phyloP scores from a whole-genome alignment of 2,888 invertebrate species.

The Horisme vitalbata region DNA sequence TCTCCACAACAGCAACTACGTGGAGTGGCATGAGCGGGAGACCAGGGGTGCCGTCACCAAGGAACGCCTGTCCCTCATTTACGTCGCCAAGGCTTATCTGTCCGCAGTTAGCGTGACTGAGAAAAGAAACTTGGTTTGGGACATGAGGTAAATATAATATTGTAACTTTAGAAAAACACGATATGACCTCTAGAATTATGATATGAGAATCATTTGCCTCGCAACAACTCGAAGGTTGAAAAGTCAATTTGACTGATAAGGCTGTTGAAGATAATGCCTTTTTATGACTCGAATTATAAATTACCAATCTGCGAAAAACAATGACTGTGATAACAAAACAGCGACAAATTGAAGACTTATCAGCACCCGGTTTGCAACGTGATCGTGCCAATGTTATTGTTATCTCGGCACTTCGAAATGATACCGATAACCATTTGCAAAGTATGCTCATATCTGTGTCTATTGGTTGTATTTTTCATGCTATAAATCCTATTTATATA shows the following conservation, averaged over 20 bases:
- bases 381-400: neutral
- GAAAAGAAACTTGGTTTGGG: slow-evolving; percentile 93
- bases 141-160: slow-evolving; percentile 78
- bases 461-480: too few species aligned
- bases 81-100: slow-evolving; percentile 89
- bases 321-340: neutral
- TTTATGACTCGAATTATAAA: neutral
- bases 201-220: too few species aligned
- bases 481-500: too few species aligned
- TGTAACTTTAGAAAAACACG: neutral
- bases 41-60: slow-evolving; percentile 85
- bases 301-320: too few species aligned
- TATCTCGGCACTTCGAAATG: neutral
- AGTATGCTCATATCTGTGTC: too few species aligned
- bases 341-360: neutral
- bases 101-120: slow-evolving; percentile 94
- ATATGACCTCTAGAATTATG: too few species aligned
- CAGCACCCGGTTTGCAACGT: slow-evolving; percentile 11
- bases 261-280: too few species aligned
- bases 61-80: slow-evolving; percentile 88
- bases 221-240: neutral
- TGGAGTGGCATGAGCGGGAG: slow-evolving; percentile 93
- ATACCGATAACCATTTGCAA: neutral
- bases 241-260: neutral
- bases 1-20: slow-evolving; percentile 86